phyloP scores from a whole-genome alignment of 2,797 vertebrate genomes.

The Microctenopoma stevenorrisi region DNA sequence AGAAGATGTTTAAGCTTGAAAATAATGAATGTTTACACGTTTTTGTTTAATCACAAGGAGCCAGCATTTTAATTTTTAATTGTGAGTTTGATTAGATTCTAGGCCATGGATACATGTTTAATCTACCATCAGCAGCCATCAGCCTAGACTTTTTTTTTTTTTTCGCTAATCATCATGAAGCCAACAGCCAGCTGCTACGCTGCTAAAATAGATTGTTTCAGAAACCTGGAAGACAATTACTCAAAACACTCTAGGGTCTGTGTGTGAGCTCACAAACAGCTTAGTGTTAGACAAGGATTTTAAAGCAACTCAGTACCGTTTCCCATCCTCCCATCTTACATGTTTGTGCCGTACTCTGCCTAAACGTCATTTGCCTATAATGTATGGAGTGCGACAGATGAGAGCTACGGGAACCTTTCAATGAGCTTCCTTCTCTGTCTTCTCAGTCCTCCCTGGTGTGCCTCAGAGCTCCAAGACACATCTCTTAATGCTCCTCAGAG shows the following conservation, averaged over 20 bases:
- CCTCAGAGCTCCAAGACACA: conserved; percentile 69
- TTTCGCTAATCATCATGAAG: conserved; percentile 57
- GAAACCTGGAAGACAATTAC: conserved; percentile 67
- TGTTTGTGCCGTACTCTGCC: conserved; percentile 4
- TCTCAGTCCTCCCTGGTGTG: conserved; percentile 67
- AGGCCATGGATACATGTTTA: conserved; percentile 75
- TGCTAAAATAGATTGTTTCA: conserved; percentile 55
- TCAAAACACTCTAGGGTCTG: conserved; percentile 47
- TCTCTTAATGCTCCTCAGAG: conserved; percentile 77
- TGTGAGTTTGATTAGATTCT: conserved; percentile 74
- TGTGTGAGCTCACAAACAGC: conserved; percentile 29
- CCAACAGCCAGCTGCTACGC: conserved; percentile 61
- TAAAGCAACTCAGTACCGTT: conserved; percentile 43
- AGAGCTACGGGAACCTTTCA: conserved; percentile 40
- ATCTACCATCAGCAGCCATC: conserved; percentile 69
- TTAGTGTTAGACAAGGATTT: conserved; percentile 45
- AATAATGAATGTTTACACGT: conserved; percentile 41
- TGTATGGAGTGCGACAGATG: conserved; percentile 52
- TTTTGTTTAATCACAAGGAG: conserved; percentile 71
- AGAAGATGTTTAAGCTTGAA: conserved; percentile 9
- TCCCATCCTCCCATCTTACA: conserved; percentile 24
- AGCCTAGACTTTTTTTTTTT: conserved; percentile 20
- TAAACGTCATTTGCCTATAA: conserved; percentile 34
- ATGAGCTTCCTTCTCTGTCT: conserved; percentile 38
- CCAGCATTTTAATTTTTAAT: conserved; percentile 72